These are phyloP conservation scores for Coenonympha glycerion DNA, from an alignment of 2,888 invertebrate species.

Conservation along the genomic window DNA sequence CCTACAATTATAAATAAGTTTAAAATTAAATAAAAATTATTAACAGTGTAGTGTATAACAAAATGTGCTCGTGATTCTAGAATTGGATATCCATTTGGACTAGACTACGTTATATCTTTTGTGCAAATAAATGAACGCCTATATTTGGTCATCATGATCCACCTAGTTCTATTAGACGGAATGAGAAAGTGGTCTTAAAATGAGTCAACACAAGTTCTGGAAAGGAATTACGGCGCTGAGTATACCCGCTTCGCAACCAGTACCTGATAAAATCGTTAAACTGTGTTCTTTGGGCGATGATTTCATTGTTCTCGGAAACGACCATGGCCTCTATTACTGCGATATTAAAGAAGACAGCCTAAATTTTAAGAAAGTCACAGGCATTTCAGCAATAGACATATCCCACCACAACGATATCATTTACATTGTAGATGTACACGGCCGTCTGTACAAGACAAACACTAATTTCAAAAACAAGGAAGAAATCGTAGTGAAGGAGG, in stretches of 20 bases:
- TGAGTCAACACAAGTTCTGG: constrained; percentile 73
- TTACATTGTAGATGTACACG: constrained; percentile 78
- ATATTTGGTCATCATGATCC: constrained; percentile 26
- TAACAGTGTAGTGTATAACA: background rate
- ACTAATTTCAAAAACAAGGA: constrained; percentile 73
- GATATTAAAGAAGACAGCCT: constrained; percentile 55
- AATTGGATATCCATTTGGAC: background rate
- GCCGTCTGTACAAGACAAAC: constrained; percentile 76
- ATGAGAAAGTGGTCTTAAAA: constrained; percentile 48
- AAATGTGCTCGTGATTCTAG: background rate
- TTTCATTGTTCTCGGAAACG: constrained; percentile 63
- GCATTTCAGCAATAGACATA: constrained; percentile 78
- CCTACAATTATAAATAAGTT: constrained; percentile 2
- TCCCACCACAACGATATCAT: constrained; percentile 77
- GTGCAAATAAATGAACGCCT: constrained; percentile 9
- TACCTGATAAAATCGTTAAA: constrained; percentile 68
- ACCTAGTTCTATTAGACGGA: constrained; percentile 26
- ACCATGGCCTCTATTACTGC: constrained; percentile 66
- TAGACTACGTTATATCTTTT: background rate
- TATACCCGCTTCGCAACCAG: constrained; percentile 50
- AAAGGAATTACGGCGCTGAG: constrained; percentile 57
- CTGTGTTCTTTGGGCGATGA: constrained; percentile 56
- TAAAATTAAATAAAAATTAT: background rate
- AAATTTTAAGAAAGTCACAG: constrained; percentile 64
- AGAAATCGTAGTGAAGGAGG: constrained; percentile 79